Evolutionary conservation across 2,797 vertebrate species (phyloP), one percentile per base, ranked within the genome.

Genomic region (Prunella strophiata): DNA sequence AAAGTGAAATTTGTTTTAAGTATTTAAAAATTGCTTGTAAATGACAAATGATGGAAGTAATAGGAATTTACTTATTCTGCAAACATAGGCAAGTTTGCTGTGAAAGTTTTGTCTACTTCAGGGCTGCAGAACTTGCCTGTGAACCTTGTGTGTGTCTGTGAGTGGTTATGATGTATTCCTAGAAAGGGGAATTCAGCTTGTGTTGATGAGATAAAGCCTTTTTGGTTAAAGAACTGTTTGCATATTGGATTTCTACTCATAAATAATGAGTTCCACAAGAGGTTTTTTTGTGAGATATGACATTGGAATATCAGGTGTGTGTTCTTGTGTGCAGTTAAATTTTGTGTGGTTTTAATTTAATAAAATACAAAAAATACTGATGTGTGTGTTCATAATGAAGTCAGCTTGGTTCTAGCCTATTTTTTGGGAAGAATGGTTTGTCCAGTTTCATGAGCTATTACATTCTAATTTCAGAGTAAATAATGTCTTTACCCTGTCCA

Each of bases 1-100:
- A 79, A 89, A 97, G 91, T 96, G 91, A 96, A 89, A 95, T 85
- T 90, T 96, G 93, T 81, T 97, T 92, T 96, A 95, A 96, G 85
- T 96, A 95, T 96, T 97, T 94, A 96, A 95, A 93, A 85, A 91
- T 89, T 76, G 85, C 89, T 96, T 96, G 85, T 97, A 95, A 96
- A 91, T 78, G 54, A 91, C 91, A 65, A 94, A 91, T 10, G 26
- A 55, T 95, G 88, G 92, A 92, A 51, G 51, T 48, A 91, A 90
- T 72, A 94, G 91, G 86, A 66, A 70, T 94, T 80, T 70, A 42
- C 88, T 72, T 83, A 54, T 22, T 91, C 84, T 94, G 83, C 83
- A 84, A 89, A 89, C 71, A 68, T 29, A 81, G 79, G 84, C 78
- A 84, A 54, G 72, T 92, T 83, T 90, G 80, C 89, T 84, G 88